These are phyloP conservation scores for Ranitomeya variabilis DNA, from an alignment of 2,113 vertebrate species.

Conservation along the genomic window DNA sequence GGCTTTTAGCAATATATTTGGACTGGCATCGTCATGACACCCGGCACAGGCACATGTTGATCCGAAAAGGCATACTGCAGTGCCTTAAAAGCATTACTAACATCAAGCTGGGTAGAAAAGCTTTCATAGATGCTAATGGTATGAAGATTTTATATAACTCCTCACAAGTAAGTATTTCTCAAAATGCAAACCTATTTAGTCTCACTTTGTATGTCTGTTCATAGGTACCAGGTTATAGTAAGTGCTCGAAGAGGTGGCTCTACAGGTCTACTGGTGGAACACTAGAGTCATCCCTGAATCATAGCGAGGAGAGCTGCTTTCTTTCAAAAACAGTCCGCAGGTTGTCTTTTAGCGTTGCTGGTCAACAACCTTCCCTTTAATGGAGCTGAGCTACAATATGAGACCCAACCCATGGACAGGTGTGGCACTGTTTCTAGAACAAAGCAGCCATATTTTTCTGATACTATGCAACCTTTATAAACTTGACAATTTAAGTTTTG, in stretches of 20 bases:
- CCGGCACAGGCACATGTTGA: constrained; percentile 88
- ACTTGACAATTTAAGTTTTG: not conserved
- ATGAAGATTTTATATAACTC: constrained; percentile 94
- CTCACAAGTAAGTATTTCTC: constrained; percentile 79
- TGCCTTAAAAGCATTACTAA: constrained; percentile 92
- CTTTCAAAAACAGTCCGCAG: no score
- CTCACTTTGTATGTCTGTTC: not conserved
- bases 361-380: no score
- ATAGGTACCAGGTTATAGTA: not conserved
- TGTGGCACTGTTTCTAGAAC: no score
- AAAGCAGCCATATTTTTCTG: not conserved
- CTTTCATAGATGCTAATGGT: constrained; percentile 89
- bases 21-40: constrained; percentile 96
- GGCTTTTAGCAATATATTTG: constrained; percentile 85
- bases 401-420: no score
- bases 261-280: no score
- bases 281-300: no score
- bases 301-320: no score
- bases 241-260: no score
- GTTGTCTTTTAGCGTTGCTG: no score
- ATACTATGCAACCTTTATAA: not conserved
- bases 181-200: not conserved
- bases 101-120: constrained; percentile 93
- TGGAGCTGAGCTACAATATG: no score
- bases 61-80: constrained; percentile 91